Percentiles rank a stretch among this genome's conserved stretches.
These are phyloP conservation scores for Acridotheres tristis DNA, from an alignment of 2,797 vertebrate genomes.

Conservation along the genomic window DNA sequence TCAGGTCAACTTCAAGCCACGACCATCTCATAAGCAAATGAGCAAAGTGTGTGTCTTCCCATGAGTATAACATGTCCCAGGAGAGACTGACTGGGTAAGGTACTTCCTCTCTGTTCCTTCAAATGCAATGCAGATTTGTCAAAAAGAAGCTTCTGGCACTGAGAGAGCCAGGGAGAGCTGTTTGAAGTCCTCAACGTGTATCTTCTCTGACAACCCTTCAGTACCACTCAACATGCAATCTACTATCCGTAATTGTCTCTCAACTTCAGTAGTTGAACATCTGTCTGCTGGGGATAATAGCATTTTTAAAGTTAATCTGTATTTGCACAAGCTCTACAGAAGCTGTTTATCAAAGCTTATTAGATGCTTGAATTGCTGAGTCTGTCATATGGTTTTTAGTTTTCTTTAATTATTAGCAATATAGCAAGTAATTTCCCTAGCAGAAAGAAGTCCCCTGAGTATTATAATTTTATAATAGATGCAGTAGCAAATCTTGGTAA, in stretches of 20 bases:
- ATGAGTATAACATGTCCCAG: rapidly evolving
- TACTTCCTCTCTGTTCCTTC: not conserved
- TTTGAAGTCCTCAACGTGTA: not conserved
- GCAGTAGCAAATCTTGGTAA: not conserved
- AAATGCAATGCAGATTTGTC: not conserved
- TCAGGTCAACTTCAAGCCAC: not conserved
- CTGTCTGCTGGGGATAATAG: not conserved
- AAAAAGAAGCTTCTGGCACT: not conserved
- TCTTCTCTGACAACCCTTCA: not conserved
- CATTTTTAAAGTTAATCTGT: constrained; percentile 13
- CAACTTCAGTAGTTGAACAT: not conserved
- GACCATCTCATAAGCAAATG: not conserved
- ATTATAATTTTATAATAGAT: not conserved
- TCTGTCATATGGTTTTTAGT: not conserved
- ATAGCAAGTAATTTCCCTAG: not conserved
- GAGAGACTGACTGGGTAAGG: not conserved
- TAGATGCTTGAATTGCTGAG: not conserved
- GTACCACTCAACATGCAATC: not conserved
- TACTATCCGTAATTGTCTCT: not conserved
- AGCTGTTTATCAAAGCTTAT: constrained; percentile 7
- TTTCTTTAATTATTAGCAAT: constrained; percentile 27
- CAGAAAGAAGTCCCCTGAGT: not conserved
- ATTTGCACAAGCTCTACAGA: constrained; percentile 8
- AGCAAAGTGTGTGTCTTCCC: not conserved
- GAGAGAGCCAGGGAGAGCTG: not conserved